A percentile compares a stretch with the other conserved stretches of the same genome.
Evolutionary conservation across 2,113 vertebrate genomes (phyloP).

Genomic region (Raja brachyura): DNA sequence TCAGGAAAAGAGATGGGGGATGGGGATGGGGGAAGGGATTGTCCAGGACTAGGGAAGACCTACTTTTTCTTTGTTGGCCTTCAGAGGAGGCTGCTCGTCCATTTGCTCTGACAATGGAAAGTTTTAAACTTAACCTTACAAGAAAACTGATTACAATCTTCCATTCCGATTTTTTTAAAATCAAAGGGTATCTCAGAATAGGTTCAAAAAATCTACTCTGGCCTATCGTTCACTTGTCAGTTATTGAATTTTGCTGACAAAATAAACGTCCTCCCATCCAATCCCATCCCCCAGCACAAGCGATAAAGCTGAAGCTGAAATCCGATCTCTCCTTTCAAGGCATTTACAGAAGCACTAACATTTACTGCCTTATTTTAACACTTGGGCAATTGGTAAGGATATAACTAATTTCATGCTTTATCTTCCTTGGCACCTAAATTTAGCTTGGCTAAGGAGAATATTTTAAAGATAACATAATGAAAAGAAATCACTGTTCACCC

Average conservation of each 20-base stretch:
- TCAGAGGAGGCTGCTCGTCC: neutral
- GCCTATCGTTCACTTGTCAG: neutral
- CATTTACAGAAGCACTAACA: neutral
- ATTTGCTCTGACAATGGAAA: neutral
- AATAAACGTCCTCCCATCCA: neutral
- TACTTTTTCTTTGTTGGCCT: neutral
- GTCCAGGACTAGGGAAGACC: neutral
- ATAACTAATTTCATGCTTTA: neutral
- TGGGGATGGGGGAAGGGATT: neutral
- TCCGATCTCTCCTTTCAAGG: neutral
- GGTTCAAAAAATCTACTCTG: neutral
- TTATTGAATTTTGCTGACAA: neutral
- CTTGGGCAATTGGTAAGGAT: neutral
- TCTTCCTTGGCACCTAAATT: neutral
- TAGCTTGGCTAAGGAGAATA: neutral
- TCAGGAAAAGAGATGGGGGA: neutral
- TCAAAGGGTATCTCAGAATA: neutral
- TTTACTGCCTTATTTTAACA: neutral
- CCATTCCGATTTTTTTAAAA: neutral
- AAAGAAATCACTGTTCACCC: neutral
- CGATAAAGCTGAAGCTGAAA: neutral
- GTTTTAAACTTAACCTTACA: neutral
- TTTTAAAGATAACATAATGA: neutral
- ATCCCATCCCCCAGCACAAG: neutral
- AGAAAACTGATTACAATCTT: neutral